Conservation (phyloP, 92 coral and sea anemone species). For the Meandrina meandrites region DNA sequence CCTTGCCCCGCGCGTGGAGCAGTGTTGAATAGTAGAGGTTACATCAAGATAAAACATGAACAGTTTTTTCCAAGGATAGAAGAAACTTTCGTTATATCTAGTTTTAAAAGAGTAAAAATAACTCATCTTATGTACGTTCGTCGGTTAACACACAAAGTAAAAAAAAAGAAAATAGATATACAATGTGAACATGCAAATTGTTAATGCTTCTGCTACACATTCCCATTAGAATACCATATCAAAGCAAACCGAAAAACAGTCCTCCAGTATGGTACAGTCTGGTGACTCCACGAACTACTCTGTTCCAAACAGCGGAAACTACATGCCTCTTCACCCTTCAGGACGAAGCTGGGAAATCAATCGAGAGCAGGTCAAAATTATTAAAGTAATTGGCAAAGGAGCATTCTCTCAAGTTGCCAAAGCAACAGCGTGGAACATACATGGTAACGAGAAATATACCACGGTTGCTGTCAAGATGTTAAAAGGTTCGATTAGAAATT, state of each 20-base stretch:
- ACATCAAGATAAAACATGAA: no score
- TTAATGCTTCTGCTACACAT: neutral
- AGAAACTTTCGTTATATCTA: no score
- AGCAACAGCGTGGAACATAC: slow-evolving; percentile 8
- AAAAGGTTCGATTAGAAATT: slow-evolving; percentile 4
- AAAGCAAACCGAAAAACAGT: neutral
- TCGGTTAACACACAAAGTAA: no score
- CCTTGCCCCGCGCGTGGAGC: no score
- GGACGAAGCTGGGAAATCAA: neutral
- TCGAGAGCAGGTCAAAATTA: slow-evolving; percentile 9
- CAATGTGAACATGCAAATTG: neutral
- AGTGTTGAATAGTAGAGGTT: no score
- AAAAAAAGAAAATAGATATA: neutral
- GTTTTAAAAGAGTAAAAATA: no score
- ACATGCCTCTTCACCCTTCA: slow-evolving; percentile 10
- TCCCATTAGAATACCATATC: neutral
- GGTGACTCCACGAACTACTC: neutral
- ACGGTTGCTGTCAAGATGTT: slow-evolving; percentile 24
- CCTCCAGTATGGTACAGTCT: neutral
- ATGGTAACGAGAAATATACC: neutral
- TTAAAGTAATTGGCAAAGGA: slow-evolving; percentile 26
- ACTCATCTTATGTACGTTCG: no score
- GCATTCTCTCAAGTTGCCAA: slow-evolving; percentile 29
- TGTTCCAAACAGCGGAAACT: neutral
- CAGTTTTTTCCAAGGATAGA: no score